Evolutionary conservation across 2,888 invertebrate genomes (phyloP).

Genomic region (Meghimatium bilineatum): DNA sequence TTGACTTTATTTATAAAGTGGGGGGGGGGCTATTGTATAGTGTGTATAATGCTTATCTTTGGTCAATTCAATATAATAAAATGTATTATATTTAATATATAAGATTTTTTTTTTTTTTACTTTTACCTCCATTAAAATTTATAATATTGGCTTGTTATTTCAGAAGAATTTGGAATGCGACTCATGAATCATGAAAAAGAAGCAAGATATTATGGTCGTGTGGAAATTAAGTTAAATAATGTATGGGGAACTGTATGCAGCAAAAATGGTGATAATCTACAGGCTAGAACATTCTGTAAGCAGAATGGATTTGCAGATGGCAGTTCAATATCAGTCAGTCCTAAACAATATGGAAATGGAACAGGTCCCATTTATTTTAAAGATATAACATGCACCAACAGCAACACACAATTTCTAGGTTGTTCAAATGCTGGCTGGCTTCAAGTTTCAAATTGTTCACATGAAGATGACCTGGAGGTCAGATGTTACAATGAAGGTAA

Average conservation of each 20-base stretch:
- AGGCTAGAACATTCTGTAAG: slow-evolving; percentile 62
- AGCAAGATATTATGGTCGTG: slow-evolving; percentile 44
- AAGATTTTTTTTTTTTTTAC: too few relatives aligned
- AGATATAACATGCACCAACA: slow-evolving; percentile 60
- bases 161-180: slow-evolving; percentile 27
- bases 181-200: slow-evolving; percentile 37
- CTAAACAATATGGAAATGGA: slow-evolving; percentile 39
- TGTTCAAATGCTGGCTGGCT: slow-evolving; percentile 64
- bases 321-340: slow-evolving; percentile 33
- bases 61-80: too few relatives aligned
- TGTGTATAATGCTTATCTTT: too few relatives aligned
- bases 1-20: too few relatives aligned
- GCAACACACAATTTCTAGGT: slow-evolving; percentile 55
- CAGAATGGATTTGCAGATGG: slow-evolving; percentile 67
- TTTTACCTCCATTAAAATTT: too few relatives aligned
- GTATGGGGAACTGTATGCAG: slow-evolving; percentile 62
- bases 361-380: slow-evolving; percentile 57
- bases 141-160: slow-evolving; percentile 51
- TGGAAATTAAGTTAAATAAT: slow-evolving; percentile 43
- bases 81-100: too few relatives aligned
- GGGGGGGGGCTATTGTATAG: too few relatives aligned
- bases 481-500: slow-evolving; percentile 63
- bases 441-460: slow-evolving; percentile 54
- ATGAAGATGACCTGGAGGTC: slow-evolving; percentile 63
- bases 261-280: slow-evolving; percentile 57